A percentile compares a stretch with the other conserved stretches of the same genome.
These are phyloP conservation scores for Irena cyanogastra DNA, from an alignment of 2,113 vertebrate genomes.

Conservation along the genomic window DNA sequence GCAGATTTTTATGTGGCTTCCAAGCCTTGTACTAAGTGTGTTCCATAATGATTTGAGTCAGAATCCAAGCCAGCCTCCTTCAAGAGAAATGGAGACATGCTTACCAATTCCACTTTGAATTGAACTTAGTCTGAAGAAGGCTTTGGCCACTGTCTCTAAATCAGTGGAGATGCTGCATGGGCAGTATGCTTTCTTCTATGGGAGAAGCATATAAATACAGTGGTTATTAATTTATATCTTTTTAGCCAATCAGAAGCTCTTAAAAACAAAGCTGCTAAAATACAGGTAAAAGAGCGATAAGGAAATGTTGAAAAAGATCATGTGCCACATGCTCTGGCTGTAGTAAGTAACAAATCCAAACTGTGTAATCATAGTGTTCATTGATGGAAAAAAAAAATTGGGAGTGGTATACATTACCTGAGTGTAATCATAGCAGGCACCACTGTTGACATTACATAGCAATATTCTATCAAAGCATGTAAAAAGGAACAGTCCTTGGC, in stretches of 20 bases:
- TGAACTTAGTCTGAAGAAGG: neutral
- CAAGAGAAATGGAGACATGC: neutral
- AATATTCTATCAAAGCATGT: slow-evolving; percentile 47
- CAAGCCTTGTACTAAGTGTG: neutral
- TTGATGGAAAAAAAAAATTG: neutral
- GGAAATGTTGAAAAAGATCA: neutral
- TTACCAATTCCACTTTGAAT: neutral
- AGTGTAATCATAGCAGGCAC: slow-evolving; percentile 19
- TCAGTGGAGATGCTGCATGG: neutral
- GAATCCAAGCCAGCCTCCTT: neutral
- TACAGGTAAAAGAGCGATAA: neutral
- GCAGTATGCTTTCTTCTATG: neutral
- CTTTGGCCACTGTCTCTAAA: neutral
- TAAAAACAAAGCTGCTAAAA: neutral
- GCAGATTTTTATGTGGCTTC: neutral
- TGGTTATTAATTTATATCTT: neutral
- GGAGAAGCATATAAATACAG: neutral
- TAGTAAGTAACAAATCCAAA: slow-evolving; percentile 52
- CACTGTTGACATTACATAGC: neutral
- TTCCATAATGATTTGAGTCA: neutral
- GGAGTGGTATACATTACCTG: neutral
- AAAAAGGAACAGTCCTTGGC: neutral
- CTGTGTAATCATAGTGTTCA: slow-evolving; percentile 53
- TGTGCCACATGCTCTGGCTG: neutral
- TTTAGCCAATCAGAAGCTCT: neutral